These are phyloP conservation scores for Penaeus monodon DNA, from an alignment of 2,888 invertebrate genomes.

Conservation along the genomic window DNA sequence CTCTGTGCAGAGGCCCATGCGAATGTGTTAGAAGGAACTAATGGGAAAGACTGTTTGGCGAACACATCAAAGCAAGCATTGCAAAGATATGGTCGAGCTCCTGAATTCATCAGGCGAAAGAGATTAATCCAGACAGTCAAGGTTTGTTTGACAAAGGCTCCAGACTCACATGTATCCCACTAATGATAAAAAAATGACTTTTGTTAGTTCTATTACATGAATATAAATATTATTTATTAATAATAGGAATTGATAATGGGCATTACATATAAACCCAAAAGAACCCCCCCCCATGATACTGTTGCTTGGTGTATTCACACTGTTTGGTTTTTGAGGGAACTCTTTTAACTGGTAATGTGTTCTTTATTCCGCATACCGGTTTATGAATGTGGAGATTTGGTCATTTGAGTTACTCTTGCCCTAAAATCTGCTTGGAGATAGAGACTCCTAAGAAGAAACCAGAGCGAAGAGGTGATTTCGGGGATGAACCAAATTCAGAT, in stretches of 20 bases:
- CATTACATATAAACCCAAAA: no score
- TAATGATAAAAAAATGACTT: background rate
- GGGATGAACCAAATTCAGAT: constrained; percentile 68
- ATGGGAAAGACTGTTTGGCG: constrained; percentile 80
- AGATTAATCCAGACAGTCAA: constrained; percentile 79
- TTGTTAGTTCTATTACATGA: background rate
- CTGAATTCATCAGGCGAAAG: constrained; percentile 79
- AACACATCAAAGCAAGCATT: constrained; percentile 78
- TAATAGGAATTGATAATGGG: background rate
- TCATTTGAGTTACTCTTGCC: constrained; percentile 81
- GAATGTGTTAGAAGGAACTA: constrained; percentile 76
- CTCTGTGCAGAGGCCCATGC: constrained; percentile 76
- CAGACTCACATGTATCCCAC: background rate
- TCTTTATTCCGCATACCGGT: constrained; percentile 67
- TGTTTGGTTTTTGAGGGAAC: no score
- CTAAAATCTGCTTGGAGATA: constrained; percentile 79
- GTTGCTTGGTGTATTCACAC: no score
- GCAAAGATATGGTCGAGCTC: constrained; percentile 82
- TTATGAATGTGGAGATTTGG: constrained; percentile 82
- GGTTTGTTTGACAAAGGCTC: constrained; percentile 61
- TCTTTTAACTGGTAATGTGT: no score
- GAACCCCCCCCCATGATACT: no score
- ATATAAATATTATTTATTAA: background rate
- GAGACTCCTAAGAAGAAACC: constrained; percentile 76
- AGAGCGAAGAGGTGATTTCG: constrained; percentile 69